Conservation (phyloP, 2,888 invertebrate genomes). For the Tetragnatha montana region DNA sequence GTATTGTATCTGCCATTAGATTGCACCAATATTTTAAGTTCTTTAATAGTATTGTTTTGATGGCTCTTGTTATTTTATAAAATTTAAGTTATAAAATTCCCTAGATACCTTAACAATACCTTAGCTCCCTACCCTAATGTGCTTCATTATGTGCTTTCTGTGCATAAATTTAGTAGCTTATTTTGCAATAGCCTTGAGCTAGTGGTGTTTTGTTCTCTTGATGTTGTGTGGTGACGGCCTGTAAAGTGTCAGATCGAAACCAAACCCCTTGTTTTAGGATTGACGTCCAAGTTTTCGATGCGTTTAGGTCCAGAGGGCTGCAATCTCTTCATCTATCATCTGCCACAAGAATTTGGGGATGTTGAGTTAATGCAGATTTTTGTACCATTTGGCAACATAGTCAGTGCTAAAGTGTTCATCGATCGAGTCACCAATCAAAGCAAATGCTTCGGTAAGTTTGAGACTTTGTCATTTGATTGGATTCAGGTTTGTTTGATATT, state of each 20-base stretch:
- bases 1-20: no score
- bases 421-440: constrained; percentile 81
- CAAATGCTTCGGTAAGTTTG: constrained; percentile 71
- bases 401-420: constrained; percentile 99
- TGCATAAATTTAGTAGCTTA: not conserved
- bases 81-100: not conserved
- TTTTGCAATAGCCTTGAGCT: not conserved
- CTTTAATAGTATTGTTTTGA: no score
- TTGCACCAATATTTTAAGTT: no score
- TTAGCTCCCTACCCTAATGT: not conserved
- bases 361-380: constrained; percentile 99
- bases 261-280: constrained; percentile 56
- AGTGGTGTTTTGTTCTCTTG: not conserved
- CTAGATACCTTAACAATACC: not conserved
- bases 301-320: constrained; percentile 90
- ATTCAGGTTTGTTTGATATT: no score
- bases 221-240: constrained; percentile 13
- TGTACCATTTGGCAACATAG: constrained; percentile 98
- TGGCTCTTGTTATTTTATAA: not conserved
- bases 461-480: no score
- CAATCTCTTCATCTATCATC: constrained; percentile 99
- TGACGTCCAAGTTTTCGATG: constrained; percentile 64
- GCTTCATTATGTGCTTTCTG: not conserved
- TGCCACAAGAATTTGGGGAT: constrained; percentile 99
- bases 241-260: constrained; percentile 47